Base-by-base conservation (phyloP, 2,797 vertebrate species). In the Brachyrhaphis roseni region DNA sequence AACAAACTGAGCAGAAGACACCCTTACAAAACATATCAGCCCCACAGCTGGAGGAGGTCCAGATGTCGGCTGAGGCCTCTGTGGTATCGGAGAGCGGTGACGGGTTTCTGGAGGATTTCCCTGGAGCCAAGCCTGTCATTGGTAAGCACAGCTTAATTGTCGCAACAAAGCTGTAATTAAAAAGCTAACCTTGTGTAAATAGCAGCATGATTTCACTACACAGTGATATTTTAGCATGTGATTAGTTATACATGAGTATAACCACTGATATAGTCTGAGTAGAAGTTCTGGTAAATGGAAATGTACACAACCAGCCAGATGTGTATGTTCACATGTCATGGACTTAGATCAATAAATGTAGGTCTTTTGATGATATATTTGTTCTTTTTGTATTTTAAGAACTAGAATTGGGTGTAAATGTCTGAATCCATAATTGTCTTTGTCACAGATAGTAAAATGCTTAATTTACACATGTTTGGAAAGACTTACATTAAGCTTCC, bases 101-200 rank as follows among this genome's bases (percentile, higher is more conserved):
- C 36, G 80, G 74, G 71, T 81, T 86, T 84, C 78, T 89, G 41
- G 80, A 88, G 68, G 59, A 64, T 66, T 89, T 88, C 79, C 75
- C 45, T 10, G 87, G 86, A 82, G 47, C 4, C 26, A 46, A 55
- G 13, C 90, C 92, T 82, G 73, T 93, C 1, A 91, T 95, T 39
- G 95, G 95, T 95, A 80, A 94, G 78, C 34, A 75, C 31, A 26
- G 70, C 68, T 51, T n/a, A 77, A 26, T 1, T 66, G 20, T 66
- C 1, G 0, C 39, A 43, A 23, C 26, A 43, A 70, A 70, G 39
- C 18, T n/a, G 1, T 20, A 34, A 8, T 16, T 62, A 34, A 16
- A 28, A 59, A 28, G 12, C 6, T 59, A 31, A 59, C 1, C 55
- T 59, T 31, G 55, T 59, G n/a, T 15, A 31, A 59, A 59, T 55